Percentiles rank a stretch among this genome's conserved stretches.
Evolutionary conservation across 2,113 vertebrate species (phyloP).

Genomic region (Lichenostomus cassidix): DNA sequence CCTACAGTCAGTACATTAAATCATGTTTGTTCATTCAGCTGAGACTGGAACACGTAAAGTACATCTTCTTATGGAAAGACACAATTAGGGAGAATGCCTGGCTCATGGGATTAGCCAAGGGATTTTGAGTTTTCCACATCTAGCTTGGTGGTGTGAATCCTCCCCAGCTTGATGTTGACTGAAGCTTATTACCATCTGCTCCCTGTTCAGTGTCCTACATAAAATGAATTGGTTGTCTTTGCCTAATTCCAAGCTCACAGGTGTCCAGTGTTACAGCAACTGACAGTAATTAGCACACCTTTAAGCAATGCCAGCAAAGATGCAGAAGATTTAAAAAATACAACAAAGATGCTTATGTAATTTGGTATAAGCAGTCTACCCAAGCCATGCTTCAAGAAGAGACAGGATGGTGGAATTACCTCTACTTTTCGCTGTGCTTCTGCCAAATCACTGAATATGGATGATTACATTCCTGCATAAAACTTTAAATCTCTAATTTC

Average conservation of each 20-base stretch:
- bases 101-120: slow-evolving; percentile 39
- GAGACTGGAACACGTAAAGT: slow-evolving; percentile 19
- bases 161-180: slow-evolving; percentile 29
- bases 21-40: slow-evolving; percentile 62
- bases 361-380: neutral
- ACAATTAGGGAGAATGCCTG: slow-evolving; percentile 37
- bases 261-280: neutral
- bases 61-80: slow-evolving; percentile 37
- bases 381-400: neutral
- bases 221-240: neutral
- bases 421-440: neutral
- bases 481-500: neutral
- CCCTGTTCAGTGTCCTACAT: slow-evolving; percentile 6
- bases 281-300: neutral
- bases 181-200: slow-evolving; percentile 47
- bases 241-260: neutral
- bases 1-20: slow-evolving; percentile 37
- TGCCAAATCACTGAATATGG: neutral
- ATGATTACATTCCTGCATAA: neutral
- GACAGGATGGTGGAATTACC: neutral
- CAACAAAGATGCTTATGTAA: neutral
- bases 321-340: neutral
- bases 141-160: slow-evolving; percentile 19
- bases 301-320: neutral
- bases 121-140: slow-evolving; percentile 49